phyloP scores from a whole-genome alignment of 2,113 vertebrate species.

The Promerops cafer region DNA sequence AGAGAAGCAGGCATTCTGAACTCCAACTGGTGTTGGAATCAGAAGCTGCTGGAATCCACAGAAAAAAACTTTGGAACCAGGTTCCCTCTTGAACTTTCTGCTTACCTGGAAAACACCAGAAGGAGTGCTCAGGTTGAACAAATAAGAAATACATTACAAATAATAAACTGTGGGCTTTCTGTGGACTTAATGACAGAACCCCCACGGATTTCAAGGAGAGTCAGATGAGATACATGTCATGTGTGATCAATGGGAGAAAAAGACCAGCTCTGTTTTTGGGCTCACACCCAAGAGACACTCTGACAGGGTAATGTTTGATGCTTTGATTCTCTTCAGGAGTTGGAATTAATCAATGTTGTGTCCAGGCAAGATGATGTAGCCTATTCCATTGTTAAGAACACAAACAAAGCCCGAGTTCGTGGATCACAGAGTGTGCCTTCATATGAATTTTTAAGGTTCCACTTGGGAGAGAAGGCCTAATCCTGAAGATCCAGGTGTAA shows the following conservation, averaged over 20 bases:
- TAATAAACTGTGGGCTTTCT: constrained; percentile 8
- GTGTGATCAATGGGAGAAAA: neutral
- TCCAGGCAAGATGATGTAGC: neutral
- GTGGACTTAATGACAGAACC: constrained; percentile 1
- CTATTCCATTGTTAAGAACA: neutral
- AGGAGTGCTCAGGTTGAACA: neutral
- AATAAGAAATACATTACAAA: constrained; percentile 34
- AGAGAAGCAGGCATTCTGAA: neutral
- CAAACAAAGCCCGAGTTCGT: neutral
- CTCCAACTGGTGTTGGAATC: neutral
- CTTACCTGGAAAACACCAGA: neutral
- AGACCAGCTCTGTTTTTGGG: neutral
- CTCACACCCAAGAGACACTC: neutral
- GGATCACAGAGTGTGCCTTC: neutral
- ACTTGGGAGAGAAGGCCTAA: neutral
- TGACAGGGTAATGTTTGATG: neutral
- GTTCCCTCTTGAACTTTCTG: constrained; percentile 4
- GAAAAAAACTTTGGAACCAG: neutral
- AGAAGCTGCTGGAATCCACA: neutral
- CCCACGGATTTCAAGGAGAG: neutral
- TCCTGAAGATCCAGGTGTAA: neutral
- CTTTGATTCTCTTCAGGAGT: neutral
- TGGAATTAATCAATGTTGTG: neutral
- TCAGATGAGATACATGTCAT: neutral
- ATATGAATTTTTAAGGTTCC: neutral